Evolutionary conservation across 2,797 vertebrate genomes (phyloP).

Genomic region (Chloroceryle amazona): DNA sequence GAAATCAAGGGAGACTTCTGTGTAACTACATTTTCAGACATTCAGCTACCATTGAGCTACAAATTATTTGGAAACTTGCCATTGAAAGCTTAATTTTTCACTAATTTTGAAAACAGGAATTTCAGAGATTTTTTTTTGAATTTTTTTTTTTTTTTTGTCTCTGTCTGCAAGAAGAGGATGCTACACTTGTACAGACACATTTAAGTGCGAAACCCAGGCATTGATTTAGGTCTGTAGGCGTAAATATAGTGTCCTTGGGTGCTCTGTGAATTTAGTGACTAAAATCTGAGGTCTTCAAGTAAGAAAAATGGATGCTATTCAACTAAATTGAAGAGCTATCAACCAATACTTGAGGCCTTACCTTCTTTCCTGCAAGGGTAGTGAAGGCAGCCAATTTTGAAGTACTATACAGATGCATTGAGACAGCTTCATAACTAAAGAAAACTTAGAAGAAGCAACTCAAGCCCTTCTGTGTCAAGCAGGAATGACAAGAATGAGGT

Average conservation of each 20-base stretch:
- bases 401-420: not conserved
- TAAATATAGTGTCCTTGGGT: not conserved
- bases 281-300: not conserved
- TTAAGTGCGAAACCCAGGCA: not conserved
- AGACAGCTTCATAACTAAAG: not conserved
- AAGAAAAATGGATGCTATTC: not conserved
- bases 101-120: not conserved
- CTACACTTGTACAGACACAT: not conserved
- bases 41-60: not conserved
- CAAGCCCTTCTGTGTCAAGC: conserved; percentile 12
- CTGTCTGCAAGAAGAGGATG: not conserved
- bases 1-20: not conserved
- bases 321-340: not conserved
- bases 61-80: not conserved
- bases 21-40: not conserved
- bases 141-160: no score
- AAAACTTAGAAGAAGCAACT: not conserved
- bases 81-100: not conserved
- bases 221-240: not conserved
- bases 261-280: not conserved
- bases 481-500: conserved; percentile 32
- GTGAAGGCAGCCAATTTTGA: not conserved
- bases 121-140: not conserved
- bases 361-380: not conserved
- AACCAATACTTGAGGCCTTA: not conserved